A percentile compares a stretch with the other conserved stretches of the same genome.
Evolutionary conservation across 2,888 invertebrate genomes (phyloP).

Genomic region (Acanthacorydalis orientalis): DNA sequence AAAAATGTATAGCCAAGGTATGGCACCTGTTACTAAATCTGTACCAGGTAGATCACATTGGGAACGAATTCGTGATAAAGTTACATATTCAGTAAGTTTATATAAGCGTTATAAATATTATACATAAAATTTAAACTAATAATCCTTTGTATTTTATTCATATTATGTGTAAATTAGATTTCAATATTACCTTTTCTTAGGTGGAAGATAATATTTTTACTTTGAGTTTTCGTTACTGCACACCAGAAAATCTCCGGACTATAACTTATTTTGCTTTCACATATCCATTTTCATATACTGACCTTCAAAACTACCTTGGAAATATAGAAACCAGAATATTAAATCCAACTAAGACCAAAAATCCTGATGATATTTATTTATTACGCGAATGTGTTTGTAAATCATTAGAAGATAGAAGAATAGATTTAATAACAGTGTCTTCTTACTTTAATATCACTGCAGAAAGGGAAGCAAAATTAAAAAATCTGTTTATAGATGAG

Average conservation of each 20-base stretch:
- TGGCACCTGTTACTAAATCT: conserved; percentile 65
- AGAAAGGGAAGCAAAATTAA: conserved; percentile 54
- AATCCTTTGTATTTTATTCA: neutral
- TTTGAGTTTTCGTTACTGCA: conserved; percentile 54
- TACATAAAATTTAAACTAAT: neutral
- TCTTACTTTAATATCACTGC: conserved; percentile 60
- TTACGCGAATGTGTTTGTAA: conserved; percentile 62
- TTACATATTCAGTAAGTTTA: conserved; percentile 48
- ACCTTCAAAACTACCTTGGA: conserved; percentile 56
- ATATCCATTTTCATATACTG: conserved; percentile 74
- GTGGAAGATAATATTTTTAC: conserved; percentile 55
- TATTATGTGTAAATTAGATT: neutral
- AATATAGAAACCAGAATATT: conserved; percentile 47
- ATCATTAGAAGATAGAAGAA: conserved; percentile 57
- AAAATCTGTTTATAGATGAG: conserved; percentile 54
- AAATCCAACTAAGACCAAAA: conserved; percentile 22
- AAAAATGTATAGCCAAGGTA: conserved; percentile 81
- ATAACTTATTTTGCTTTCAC: conserved; percentile 81
- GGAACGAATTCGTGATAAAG: conserved; percentile 70
- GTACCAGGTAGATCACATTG: conserved; percentile 64
- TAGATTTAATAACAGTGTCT: conserved; percentile 71
- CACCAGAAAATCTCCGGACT: conserved; percentile 50
- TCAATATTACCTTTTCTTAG: conserved; percentile 28
- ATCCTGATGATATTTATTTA: conserved; percentile 63
- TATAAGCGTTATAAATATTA: neutral